Evolutionary conservation across 1,140 invertebrate genomes (phyloP), one percentile per base, ranked within the genome.

Genomic region (Trachymyrmex cornetzi): DNA sequence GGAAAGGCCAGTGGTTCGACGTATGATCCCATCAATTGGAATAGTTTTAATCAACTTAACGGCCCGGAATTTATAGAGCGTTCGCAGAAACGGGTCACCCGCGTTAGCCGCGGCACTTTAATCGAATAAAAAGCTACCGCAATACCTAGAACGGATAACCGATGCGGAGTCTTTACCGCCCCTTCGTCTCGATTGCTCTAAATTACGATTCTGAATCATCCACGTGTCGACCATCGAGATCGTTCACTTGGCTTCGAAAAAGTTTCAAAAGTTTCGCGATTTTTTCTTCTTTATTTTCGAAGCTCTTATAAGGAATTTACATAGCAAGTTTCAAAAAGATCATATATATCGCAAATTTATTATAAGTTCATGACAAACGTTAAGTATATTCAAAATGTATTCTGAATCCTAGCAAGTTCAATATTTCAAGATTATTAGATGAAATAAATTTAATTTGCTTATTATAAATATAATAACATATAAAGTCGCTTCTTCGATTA

Each of bases 41-140:
- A 90, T 82, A 90, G 87, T 87, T 90, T 90, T 82, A 88, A 91
- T 86, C 87, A 71, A 91, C 71, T 86, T 90, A 84, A 84, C 81
- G 69, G 72, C 12, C 34, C 55, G 64, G 87, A 90, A 86, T 90
- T 88, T 87, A 88, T 88, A 90, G 86, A 82, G 77, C 69, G 82
- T 86, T 89, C 89, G 85, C 11, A 85, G 89, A 89, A 90, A 55
- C 57, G 77, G 69, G 24, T 82, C 61, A 38, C 14, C 22, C 48
- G 57, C 48, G 80, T 74, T 48, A 44, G 24, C 9, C 38, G 55
- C 55, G 67, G 69, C 80, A 53, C 55, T 84, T 63, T 63, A 84
- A 84, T 84, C 69, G 69, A 84, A 84, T 84, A 61, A 84, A 84
- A 48, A 74, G 80, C 69, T 24, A 57, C 80, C 80, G 55, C 22